Conservation (phyloP, 1,140 invertebrate genomes). For the Cyrtorhinus lividipennis region DNA sequence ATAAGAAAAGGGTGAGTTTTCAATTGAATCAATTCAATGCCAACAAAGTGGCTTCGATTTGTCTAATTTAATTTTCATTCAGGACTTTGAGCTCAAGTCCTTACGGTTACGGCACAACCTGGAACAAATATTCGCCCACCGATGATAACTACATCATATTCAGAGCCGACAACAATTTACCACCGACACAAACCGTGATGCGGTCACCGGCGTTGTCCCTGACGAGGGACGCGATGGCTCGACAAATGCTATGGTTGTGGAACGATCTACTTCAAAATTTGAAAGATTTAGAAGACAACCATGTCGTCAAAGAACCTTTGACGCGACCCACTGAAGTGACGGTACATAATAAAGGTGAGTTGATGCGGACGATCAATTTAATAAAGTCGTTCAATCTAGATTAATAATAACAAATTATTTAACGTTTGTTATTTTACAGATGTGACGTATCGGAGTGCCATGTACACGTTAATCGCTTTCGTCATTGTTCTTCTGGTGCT, state of each 20-base stretch:
- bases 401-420: not conserved
- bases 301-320: not conserved
- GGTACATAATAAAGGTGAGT: not conserved
- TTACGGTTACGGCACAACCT: conserved; percentile 34
- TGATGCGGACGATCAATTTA: too few relatives aligned
- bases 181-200: conserved; percentile 25
- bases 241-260: conserved; percentile 23
- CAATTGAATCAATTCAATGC: too few relatives aligned
- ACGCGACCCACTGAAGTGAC: not conserved
- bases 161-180: conserved; percentile 24
- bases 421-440: conserved; percentile 24
- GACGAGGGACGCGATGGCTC: conserved; percentile 23
- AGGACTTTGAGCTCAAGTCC: conserved; percentile 37
- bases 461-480: conserved; percentile 34
- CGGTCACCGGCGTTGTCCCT: conserved; percentile 28
- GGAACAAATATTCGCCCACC: conserved; percentile 39
- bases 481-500: conserved; percentile 32
- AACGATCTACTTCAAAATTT: conserved; percentile 25
- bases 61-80: too few relatives aligned
- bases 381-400: too few relatives aligned
- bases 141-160: conserved; percentile 34
- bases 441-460: conserved; percentile 31
- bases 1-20: conserved; percentile 43
- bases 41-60: too few relatives aligned
- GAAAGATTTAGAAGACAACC: conserved; percentile 14